These are phyloP conservation scores for Thripadectes ignobilis DNA, from an alignment of 2,797 vertebrate species.

Conservation along the genomic window DNA sequence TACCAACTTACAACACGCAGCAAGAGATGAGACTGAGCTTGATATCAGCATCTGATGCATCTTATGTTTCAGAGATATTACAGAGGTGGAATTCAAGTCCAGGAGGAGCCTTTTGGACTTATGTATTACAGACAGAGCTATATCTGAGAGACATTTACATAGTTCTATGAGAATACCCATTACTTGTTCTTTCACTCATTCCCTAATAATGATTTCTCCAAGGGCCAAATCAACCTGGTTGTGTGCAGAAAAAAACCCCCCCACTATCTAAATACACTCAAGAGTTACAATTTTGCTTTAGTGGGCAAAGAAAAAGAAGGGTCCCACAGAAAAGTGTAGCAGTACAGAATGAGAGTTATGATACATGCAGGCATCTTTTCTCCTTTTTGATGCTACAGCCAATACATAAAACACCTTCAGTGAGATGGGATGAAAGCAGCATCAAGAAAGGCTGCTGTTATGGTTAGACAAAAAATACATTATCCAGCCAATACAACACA, in stretches of 20 bases:
- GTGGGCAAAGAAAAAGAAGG: background rate
- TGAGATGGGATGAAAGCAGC: background rate
- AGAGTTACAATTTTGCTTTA: background rate
- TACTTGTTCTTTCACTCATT: background rate
- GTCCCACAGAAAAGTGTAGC: background rate
- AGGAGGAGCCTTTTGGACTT: background rate
- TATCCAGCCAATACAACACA: background rate
- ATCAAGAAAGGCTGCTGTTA: background rate
- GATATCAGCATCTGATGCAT: rapidly evolving
- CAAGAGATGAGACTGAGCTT: background rate
- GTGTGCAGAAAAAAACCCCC: background rate
- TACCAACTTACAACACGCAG: rapidly evolving
- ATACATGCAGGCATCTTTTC: background rate
- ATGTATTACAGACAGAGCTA: background rate
- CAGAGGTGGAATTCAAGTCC: background rate
- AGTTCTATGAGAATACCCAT: background rate
- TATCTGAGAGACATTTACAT: background rate
- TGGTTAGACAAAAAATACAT: background rate
- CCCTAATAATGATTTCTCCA: background rate
- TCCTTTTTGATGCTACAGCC: background rate
- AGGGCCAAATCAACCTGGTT: background rate
- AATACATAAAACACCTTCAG: background rate
- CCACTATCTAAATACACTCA: background rate
- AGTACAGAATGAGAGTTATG: background rate
- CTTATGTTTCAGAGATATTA: background rate